Conservation (phyloP, 2,113 vertebrate species). For the Alectura lathami region DNA sequence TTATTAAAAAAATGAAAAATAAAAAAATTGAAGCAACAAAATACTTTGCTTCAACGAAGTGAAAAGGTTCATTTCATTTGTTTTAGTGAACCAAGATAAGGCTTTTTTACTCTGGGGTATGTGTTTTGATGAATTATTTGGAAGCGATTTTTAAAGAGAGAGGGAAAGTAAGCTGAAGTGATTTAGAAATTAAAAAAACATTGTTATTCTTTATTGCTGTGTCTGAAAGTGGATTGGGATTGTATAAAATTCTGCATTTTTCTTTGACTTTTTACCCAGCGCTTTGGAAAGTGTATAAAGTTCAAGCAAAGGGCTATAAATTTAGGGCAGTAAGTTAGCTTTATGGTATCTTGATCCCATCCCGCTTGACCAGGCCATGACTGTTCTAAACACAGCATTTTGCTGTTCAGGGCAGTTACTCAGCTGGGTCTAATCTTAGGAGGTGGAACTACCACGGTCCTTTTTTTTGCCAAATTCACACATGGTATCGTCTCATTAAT, state of each 20-base stretch:
- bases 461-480: conserved; percentile 3
- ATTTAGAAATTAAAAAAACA: neutral
- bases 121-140: neutral
- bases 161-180: neutral
- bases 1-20: neutral
- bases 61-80: neutral
- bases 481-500: neutral
- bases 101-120: neutral
- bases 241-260: neutral
- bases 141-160: neutral
- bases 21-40: neutral
- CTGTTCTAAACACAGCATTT: neutral
- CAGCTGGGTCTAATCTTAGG: neutral
- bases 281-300: neutral
- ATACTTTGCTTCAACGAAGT: too few relatives aligned
- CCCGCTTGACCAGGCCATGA: neutral
- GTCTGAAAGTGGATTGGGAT: neutral
- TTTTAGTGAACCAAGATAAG: neutral
- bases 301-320: neutral
- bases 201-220: neutral
- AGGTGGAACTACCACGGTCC: neutral
- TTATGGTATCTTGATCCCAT: neutral
- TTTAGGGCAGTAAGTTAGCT: neutral
- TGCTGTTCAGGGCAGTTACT: neutral
- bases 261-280: neutral